Evolutionary conservation across 1,140 invertebrate species (phyloP).

Genomic region (Myzus persicae): DNA sequence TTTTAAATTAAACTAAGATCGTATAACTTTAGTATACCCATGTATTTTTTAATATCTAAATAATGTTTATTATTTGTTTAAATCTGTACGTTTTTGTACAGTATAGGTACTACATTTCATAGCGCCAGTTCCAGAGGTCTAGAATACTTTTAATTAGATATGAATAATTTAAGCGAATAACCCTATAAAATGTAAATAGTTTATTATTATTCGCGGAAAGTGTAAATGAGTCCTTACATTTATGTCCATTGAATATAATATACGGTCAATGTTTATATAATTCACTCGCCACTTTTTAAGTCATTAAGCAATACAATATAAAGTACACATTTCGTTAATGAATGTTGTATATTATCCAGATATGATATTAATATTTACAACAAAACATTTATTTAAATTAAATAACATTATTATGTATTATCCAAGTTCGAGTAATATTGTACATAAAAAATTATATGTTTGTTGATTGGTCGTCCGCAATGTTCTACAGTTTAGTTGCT

Average conservation of each 20-base stretch:
- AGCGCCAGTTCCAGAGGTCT: neutral
- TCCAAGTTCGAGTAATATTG: neutral
- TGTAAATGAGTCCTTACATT: neutral
- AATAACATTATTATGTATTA: neutral
- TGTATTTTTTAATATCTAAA: neutral
- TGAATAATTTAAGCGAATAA: neutral
- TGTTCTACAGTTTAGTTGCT: neutral
- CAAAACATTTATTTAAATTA: neutral
- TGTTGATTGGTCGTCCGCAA: fast-evolving
- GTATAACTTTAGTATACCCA: neutral
- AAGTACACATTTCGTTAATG: neutral
- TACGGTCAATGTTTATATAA: too few relatives aligned
- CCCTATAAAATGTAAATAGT: neutral
- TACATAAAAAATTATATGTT: neutral
- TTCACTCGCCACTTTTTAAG: neutral
- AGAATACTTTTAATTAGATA: neutral
- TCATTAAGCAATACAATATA: neutral
- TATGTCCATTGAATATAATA: neutral
- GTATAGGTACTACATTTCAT: neutral
- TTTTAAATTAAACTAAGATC: neutral
- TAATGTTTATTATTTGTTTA: neutral
- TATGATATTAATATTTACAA: neutral
- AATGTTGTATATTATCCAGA: neutral
- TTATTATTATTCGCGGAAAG: neutral
- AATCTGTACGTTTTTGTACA: neutral